Percentiles rank a stretch among this genome's conserved stretches.
Evolutionary conservation across 2,113 vertebrate species (phyloP).

Genomic region (Capra hircus): DNA sequence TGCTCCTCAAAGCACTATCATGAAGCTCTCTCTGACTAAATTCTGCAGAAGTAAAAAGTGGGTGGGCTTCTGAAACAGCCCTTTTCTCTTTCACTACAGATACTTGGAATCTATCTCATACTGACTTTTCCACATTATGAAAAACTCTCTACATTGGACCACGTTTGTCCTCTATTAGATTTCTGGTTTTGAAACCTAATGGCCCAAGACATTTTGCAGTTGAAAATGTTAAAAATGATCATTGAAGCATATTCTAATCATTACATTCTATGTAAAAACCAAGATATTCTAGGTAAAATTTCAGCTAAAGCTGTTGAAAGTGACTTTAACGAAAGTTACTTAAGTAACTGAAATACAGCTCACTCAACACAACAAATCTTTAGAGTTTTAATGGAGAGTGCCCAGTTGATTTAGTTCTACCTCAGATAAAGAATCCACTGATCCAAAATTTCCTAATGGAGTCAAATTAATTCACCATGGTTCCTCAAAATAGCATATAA

Average conservation of each 20-base stretch:
- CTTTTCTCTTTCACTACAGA: not conserved
- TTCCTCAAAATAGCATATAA: not conserved
- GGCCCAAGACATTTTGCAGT: not conserved
- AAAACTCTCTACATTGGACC: not conserved
- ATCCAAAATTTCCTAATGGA: not conserved
- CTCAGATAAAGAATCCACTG: not conserved
- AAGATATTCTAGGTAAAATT: not conserved
- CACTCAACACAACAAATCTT: not conserved
- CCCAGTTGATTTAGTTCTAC: not conserved
- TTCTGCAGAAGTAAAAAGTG: not conserved
- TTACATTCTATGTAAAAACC: not conserved
- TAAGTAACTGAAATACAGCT: not conserved
- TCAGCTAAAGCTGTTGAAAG: not conserved
- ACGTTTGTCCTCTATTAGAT: not conserved
- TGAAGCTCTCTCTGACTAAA: not conserved
- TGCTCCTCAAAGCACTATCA: not conserved
- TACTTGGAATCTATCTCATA: not conserved
- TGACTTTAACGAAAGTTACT: not conserved
- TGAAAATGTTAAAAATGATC: conserved; percentile 1
- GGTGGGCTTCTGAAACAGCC: not conserved
- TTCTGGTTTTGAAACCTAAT: conserved; percentile 13
- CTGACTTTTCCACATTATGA: not conserved
- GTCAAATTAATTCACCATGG: not conserved
- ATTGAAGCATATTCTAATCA: not conserved
- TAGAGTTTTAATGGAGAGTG: not conserved